phyloP scores from a whole-genome alignment of 2,797 vertebrate genomes.

The Threskiornis aethiopicus region DNA sequence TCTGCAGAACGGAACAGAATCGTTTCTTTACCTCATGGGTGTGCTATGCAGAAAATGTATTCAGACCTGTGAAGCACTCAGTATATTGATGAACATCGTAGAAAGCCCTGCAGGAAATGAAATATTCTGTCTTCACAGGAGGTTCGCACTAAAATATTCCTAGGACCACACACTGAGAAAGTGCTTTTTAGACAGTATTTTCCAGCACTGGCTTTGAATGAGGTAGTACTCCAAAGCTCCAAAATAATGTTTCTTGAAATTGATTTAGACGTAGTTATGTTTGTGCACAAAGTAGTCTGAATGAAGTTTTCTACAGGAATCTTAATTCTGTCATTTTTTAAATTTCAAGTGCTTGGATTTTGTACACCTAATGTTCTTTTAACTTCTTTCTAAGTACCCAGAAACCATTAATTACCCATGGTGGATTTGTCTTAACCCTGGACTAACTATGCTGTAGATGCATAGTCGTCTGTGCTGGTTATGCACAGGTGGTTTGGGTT shows the following conservation, averaged over 20 bases:
- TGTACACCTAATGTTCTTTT: neutral
- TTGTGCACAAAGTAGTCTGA: neutral
- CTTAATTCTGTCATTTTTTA: neutral
- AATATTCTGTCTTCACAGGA: slow-evolving; percentile 15
- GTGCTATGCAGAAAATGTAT: neutral
- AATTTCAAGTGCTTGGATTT: neutral
- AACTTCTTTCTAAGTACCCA: neutral
- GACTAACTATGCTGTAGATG: neutral
- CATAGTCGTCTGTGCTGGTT: neutral
- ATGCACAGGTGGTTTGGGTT: slow-evolving; percentile 14
- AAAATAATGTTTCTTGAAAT: neutral
- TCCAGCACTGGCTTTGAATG: neutral
- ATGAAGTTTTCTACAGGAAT: neutral
- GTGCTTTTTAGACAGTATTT: neutral
- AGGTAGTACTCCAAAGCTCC: neutral
- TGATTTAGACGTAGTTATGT: neutral
- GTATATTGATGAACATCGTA: neutral
- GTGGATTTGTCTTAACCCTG: neutral
- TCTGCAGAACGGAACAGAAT: neutral
- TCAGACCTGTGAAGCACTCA: neutral
- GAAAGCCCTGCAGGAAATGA: neutral
- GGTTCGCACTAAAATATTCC: neutral
- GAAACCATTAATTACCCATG: neutral
- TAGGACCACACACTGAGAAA: neutral
- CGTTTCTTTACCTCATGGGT: neutral